These are phyloP conservation scores for Amorpha juglandis DNA, from an alignment of 2,888 invertebrate species.

Conservation along the genomic window DNA sequence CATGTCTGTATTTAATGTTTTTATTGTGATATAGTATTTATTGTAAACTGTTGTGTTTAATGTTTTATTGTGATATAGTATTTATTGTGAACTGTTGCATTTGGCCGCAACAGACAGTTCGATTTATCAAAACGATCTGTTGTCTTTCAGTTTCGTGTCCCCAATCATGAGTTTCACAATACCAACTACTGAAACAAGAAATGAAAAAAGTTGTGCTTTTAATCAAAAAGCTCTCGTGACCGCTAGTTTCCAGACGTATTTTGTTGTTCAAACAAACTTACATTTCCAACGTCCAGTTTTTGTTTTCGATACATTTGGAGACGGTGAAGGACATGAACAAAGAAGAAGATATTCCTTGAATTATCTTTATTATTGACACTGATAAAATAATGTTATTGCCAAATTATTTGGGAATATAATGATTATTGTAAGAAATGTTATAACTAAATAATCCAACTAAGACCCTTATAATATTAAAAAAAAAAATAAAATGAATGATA, in stretches of 20 bases:
- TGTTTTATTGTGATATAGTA: no score
- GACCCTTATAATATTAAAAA: no score
- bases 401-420: background rate
- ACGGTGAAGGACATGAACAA: background rate
- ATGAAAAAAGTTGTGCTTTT: constrained; percentile 64
- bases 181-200: constrained; percentile 52
- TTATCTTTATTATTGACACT: no score
- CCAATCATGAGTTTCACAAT: constrained; percentile 51
- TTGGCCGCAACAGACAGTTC: constrained; percentile 29
- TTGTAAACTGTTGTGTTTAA: no score
- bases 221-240: constrained; percentile 57
- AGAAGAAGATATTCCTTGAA: background rate
- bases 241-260: constrained; percentile 47
- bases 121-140: constrained; percentile 40
- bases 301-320: constrained; percentile 29
- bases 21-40: no score
- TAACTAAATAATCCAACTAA: no score
- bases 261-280: constrained; percentile 35
- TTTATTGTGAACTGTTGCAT: no score
- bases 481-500: no score
- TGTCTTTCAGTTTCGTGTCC: constrained; percentile 36
- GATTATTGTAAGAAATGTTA: background rate
- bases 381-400: background rate
- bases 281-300: constrained; percentile 34
- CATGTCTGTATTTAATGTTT: no score